phyloP scores from a whole-genome alignment of 2,797 vertebrate genomes.

The Labeo calbasu region DNA sequence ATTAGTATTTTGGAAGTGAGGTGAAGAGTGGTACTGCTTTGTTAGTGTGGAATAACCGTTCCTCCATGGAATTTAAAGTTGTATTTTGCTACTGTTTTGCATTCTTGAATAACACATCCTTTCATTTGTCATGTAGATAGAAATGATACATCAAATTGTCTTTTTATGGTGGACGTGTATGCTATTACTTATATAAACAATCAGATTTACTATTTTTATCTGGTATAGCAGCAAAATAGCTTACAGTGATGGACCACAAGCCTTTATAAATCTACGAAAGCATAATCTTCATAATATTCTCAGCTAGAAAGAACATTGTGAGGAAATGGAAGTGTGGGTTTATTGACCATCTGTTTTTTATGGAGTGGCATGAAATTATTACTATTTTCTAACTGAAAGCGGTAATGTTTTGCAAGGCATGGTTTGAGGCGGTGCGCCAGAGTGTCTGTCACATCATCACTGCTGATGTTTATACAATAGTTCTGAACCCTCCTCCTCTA shows the following conservation, averaged over 20 bases:
- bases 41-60: background rate
- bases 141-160: background rate
- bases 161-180: background rate
- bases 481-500: background rate
- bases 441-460: background rate
- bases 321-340: background rate
- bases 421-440: background rate
- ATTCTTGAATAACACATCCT: background rate
- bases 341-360: background rate
- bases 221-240: background rate
- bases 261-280: background rate
- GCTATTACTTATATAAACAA: background rate
- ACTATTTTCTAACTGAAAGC: background rate
- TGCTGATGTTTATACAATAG: background rate
- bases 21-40: background rate
- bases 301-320: background rate
- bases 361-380: background rate
- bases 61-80: background rate
- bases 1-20: background rate
- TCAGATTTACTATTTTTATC: background rate
- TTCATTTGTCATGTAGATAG: background rate
- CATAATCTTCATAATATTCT: background rate
- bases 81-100: background rate
- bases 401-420: slow-evolving; percentile 2
- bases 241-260: background rate